Evolutionary conservation across 2,888 invertebrate species (phyloP).

Genomic region (Himalopsyche anomala): DNA sequence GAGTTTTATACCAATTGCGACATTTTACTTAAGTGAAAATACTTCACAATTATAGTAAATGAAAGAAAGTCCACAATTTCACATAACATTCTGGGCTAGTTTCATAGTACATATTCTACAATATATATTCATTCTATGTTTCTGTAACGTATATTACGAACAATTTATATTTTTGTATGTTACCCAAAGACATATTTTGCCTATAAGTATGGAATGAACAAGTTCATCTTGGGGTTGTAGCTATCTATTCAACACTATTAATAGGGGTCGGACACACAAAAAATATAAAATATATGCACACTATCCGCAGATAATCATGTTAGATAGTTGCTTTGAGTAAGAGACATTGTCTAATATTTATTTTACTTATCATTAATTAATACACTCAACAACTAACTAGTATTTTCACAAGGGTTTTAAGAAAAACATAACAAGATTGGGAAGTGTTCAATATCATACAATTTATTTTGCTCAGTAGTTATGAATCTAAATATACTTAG

Average conservation of each 20-base stretch:
- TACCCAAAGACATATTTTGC: neutral
- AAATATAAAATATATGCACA: conserved; percentile 2
- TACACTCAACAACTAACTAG: conserved; percentile 47
- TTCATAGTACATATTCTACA: conserved; percentile 24
- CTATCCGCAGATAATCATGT: conserved; percentile 26
- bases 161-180: conserved; percentile 36
- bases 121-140: neutral
- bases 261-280: conserved; percentile 7
- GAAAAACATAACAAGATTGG: conserved; percentile 45
- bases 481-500: conserved; percentile 7
- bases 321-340: conserved; percentile 46
- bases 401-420: neutral
- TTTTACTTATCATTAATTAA: conserved; percentile 48
- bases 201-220: conserved; percentile 2
- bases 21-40: neutral
- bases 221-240: neutral
- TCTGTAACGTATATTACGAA: neutral
- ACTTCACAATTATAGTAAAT: neutral
- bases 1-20: neutral
- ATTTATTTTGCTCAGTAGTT: conserved; percentile 31
- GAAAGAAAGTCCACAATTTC: neutral
- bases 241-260: conserved; percentile 23
- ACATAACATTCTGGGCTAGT: conserved; percentile 6
- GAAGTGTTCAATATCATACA: conserved; percentile 2
- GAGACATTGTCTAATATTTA: conserved; percentile 48